Percentiles rank a stretch among this genome's conserved stretches.
Evolutionary conservation across 2,888 invertebrate species (phyloP).

Genomic region (Caenorhabditis sp.): DNA sequence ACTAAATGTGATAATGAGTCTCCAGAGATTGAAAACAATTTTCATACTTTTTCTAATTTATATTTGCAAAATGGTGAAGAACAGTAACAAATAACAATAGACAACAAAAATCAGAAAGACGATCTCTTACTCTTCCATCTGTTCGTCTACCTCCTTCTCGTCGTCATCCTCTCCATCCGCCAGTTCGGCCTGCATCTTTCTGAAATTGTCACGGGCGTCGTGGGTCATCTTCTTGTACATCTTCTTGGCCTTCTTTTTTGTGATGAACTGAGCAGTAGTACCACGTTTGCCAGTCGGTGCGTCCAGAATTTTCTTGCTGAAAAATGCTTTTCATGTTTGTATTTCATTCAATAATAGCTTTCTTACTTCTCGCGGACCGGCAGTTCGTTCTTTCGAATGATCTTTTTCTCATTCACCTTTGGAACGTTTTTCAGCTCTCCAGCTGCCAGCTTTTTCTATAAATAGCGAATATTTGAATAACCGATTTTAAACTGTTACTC

Average conservation of each 20-base stretch:
- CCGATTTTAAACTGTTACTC: not conserved
- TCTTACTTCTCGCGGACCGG: conserved; percentile 46
- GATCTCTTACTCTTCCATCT: conserved; percentile 30
- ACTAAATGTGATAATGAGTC: conserved; percentile 5
- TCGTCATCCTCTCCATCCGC: conserved; percentile 12
- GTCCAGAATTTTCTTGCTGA: conserved; percentile 45
- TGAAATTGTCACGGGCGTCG: conserved; percentile 44
- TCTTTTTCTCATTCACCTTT: conserved; percentile 54
- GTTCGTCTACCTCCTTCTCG: conserved; percentile 33
- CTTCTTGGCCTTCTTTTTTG: conserved; percentile 57
- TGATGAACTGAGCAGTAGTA: conserved; percentile 47
- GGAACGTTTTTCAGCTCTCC: conserved; percentile 57
- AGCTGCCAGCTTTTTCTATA: conserved; percentile 36
- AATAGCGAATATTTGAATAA: not conserved
- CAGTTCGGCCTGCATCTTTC: conserved; percentile 41
- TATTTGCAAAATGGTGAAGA: not conserved
- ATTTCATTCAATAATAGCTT: not conserved
- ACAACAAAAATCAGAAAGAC: conserved; percentile 1
- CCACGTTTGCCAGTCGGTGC: conserved; percentile 50
- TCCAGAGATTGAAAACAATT: no score
- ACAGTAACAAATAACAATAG: conserved; percentile 9
- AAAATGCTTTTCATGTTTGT: conserved; percentile 1
- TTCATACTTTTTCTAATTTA: not conserved
- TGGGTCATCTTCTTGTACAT: conserved; percentile 59
- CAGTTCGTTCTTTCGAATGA: conserved; percentile 42